Percentiles rank a stretch among this genome's conserved stretches.
phyloP scores from a whole-genome alignment of 1,140 invertebrate species.

The Euura saliciscinereae region DNA sequence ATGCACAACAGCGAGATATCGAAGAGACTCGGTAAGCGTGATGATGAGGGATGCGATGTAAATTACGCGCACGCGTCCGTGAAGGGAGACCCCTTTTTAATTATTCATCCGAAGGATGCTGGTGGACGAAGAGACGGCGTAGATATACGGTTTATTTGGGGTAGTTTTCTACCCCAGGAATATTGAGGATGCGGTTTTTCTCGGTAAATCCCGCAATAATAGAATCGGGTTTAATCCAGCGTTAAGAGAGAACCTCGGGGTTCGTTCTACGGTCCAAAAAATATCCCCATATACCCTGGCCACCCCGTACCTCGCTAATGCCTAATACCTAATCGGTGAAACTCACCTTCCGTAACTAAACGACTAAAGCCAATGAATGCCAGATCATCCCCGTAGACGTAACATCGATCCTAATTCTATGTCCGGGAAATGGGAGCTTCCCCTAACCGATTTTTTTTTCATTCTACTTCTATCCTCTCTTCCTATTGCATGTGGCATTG shows the following conservation, averaged over 20 bases:
- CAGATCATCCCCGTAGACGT: background rate
- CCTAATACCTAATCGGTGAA: constrained; percentile 1
- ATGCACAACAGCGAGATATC: constrained; percentile 99
- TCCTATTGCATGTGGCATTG: too few species aligned
- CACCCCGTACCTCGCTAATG: background rate
- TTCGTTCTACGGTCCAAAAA: background rate
- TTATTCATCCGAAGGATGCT: constrained; percentile 1
- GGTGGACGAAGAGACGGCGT: too few species aligned
- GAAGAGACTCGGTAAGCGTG: constrained; percentile 83
- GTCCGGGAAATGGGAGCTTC: constrained; percentile 10
- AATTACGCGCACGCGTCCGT: constrained; percentile 2
- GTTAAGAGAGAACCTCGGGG: background rate
- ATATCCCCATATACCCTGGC: background rate
- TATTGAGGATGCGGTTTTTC: too few species aligned
- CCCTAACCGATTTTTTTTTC: background rate
- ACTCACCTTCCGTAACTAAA: constrained; percentile 9
- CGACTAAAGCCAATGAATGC: constrained; percentile 8
- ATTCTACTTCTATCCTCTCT: background rate
- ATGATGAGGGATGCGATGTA: background rate
- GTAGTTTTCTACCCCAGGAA: too few species aligned
- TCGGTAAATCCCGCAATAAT: background rate
- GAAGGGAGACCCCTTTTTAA: background rate
- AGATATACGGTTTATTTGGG: too few species aligned
- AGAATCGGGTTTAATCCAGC: constrained; percentile 4
- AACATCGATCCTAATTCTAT: constrained; percentile 24